A percentile compares a stretch with the other conserved stretches of the same genome.
Evolutionary conservation across 2,797 vertebrate genomes (phyloP).

Genomic region (Steatocranus sp.): DNA sequence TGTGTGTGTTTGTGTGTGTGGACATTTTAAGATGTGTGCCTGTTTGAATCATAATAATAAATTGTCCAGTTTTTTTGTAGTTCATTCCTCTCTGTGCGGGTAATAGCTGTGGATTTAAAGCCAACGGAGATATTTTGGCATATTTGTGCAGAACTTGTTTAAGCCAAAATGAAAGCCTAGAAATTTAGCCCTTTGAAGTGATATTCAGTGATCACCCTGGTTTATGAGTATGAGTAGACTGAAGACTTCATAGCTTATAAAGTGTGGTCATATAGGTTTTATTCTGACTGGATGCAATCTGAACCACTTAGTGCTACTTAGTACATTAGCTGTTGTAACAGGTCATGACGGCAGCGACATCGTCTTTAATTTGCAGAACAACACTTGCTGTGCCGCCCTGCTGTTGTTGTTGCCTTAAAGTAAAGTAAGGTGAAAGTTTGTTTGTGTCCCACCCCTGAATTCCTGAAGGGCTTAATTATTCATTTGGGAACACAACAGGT

Average conservation of each 20-base stretch:
- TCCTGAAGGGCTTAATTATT: conserved; percentile 9
- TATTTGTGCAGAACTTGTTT: background rate
- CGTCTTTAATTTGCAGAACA: conserved; percentile 24
- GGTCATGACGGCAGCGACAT: background rate
- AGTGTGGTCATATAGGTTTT: background rate
- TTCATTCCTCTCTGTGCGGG: background rate
- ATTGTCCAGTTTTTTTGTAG: background rate
- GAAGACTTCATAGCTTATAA: background rate
- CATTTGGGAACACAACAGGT: conserved; percentile 50
- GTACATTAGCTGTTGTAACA: background rate
- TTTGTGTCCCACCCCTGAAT: conserved; percentile 3
- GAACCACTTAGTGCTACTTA: background rate
- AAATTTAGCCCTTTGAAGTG: background rate
- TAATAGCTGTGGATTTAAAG: background rate
- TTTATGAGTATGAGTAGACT: background rate
- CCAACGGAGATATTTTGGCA: background rate
- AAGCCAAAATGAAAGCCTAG: background rate
- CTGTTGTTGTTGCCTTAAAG: conserved; percentile 25
- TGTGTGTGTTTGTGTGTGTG: background rate
- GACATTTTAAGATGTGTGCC: background rate
- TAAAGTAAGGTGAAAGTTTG: conserved; percentile 37
- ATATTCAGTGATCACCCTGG: background rate
- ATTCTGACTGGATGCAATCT: background rate
- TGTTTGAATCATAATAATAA: background rate
- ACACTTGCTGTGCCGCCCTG: background rate